A percentile compares a stretch with the other conserved stretches of the same genome.
These are phyloP conservation scores for Lagopus muta DNA, from an alignment of 2,113 vertebrate species.

Conservation along the genomic window DNA sequence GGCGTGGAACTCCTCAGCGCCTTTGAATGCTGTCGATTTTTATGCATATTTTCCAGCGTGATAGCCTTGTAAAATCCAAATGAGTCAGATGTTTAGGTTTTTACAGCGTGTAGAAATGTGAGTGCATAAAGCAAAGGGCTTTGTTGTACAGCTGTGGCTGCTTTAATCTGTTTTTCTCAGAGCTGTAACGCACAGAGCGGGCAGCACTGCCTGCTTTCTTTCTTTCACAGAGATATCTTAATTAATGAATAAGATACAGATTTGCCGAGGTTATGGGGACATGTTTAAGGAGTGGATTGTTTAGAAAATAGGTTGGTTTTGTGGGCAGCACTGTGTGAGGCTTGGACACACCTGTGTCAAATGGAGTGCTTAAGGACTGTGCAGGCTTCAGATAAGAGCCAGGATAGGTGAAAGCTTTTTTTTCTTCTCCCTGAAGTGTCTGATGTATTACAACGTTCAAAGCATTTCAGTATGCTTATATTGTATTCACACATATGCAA, in stretches of 20 bases:
- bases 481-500: slow-evolving; percentile 66
- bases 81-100: slow-evolving; percentile 70
- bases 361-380: not conserved
- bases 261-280: not conserved
- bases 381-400: not conserved
- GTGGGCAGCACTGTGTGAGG: not conserved
- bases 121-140: slow-evolving; percentile 32
- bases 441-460: slow-evolving; percentile 63
- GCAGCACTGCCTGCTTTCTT: not conserved
- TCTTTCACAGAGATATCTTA: not conserved
- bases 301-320: fast-evolving
- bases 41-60: slow-evolving; percentile 54
- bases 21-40: slow-evolving; percentile 48
- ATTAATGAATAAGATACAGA: not conserved
- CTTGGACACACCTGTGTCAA: not conserved
- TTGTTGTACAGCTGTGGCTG: slow-evolving; percentile 53
- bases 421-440: not conserved
- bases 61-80: slow-evolving; percentile 74
- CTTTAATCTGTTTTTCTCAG: slow-evolving; percentile 43
- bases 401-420: not conserved
- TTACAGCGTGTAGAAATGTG: slow-evolving; percentile 68
- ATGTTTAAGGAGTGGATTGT: not conserved
- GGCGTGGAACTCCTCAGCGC: slow-evolving; percentile 52
- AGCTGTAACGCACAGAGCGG: not conserved
- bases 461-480: slow-evolving; percentile 50